Evolutionary conservation across 2,113 vertebrate species (phyloP).

Genomic region (Scalopus aquaticus): DNA sequence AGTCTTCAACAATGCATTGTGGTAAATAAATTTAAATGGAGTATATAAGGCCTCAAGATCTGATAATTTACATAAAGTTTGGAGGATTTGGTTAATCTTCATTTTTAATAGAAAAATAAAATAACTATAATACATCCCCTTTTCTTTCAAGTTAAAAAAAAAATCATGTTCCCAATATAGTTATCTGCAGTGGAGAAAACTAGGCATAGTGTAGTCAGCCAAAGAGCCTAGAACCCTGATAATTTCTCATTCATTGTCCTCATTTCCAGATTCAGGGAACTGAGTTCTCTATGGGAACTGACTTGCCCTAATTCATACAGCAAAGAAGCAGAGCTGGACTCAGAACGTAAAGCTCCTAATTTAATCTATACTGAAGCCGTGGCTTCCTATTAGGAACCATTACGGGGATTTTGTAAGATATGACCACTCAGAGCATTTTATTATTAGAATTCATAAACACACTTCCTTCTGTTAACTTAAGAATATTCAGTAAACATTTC

Average conservation of each 20-base stretch:
- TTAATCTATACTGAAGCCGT: neutral
- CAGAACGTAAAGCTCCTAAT: neutral
- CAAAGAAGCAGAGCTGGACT: neutral
- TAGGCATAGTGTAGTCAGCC: neutral
- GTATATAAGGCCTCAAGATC: neutral
- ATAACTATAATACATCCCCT: neutral
- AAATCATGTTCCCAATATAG: neutral
- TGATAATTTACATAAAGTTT: neutral
- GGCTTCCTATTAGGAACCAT: neutral
- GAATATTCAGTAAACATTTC: neutral
- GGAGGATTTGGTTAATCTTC: neutral
- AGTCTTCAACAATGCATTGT: neutral
- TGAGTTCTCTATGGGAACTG: neutral
- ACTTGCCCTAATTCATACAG: neutral
- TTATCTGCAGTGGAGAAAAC: neutral
- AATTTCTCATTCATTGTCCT: neutral
- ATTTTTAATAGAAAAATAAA: neutral
- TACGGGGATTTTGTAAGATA: neutral
- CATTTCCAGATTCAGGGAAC: neutral
- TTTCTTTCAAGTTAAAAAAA: conserved; percentile 22
- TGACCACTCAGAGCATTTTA: neutral
- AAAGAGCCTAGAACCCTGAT: neutral
- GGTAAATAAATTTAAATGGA: neutral
- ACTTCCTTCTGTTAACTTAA: conserved; percentile 1
- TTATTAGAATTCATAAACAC: neutral